A percentile compares a stretch with the other conserved stretches of the same genome.
Evolutionary conservation across 2,113 vertebrate genomes (phyloP).

Genomic region (Peucedramus taeniatus): DNA sequence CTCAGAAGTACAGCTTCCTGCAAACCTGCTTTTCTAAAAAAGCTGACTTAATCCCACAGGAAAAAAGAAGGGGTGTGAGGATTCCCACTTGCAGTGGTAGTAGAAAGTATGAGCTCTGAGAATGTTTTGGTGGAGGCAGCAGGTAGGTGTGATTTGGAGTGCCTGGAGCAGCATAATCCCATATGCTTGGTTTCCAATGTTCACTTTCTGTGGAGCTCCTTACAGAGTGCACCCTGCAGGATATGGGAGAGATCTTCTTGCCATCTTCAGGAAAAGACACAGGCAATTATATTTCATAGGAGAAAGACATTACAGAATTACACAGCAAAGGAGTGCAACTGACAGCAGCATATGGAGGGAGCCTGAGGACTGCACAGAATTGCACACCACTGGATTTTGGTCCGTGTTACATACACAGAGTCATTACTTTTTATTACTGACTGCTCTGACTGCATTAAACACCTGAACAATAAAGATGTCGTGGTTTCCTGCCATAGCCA

Average conservation of each 20-base stretch:
- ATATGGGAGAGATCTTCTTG: neutral
- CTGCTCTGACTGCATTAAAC: conserved; percentile 11
- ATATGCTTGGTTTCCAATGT: neutral
- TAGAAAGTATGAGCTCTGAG: neutral
- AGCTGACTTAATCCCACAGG: neutral
- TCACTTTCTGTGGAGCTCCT: neutral
- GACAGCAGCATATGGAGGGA: neutral
- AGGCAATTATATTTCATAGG: neutral
- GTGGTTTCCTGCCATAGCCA: neutral
- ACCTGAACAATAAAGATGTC: conserved; percentile 9
- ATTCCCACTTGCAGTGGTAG: neutral
- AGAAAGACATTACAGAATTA: neutral
- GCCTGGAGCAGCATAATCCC: neutral
- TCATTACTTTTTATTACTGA: conserved; percentile 17
- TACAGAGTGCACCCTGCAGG: neutral
- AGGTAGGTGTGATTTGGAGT: neutral
- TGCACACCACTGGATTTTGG: neutral
- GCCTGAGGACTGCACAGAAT: neutral
- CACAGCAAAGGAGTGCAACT: neutral
- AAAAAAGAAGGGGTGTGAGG: neutral
- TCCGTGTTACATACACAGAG: neutral
- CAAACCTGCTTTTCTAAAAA: neutral
- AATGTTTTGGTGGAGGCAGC: neutral
- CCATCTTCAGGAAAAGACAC: neutral
- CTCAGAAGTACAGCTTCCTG: neutral